phyloP scores from a whole-genome alignment of 2,113 vertebrate genomes.

The Anhinga anhinga region DNA sequence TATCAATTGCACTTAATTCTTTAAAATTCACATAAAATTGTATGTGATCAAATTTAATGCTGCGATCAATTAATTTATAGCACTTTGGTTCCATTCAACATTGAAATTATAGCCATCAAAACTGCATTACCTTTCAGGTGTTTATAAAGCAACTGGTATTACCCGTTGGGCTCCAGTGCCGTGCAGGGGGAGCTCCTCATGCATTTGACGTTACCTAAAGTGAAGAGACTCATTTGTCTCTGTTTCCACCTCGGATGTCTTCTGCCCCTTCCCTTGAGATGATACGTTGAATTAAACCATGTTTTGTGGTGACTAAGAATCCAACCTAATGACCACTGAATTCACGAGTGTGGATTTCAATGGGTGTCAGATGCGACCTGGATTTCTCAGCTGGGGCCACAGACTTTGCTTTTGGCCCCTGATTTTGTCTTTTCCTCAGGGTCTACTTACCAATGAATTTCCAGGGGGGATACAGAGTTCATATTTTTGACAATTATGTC shows the following conservation, averaged over 20 bases:
- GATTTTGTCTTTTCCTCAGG: neutral
- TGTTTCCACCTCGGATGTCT: neutral
- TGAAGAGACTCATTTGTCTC: neutral
- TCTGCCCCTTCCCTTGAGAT: neutral
- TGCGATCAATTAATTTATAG: neutral
- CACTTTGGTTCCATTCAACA: neutral
- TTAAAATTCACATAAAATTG: neutral
- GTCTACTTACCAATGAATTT: neutral
- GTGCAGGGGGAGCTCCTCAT: neutral
- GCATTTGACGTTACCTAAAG: neutral
- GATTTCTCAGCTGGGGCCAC: neutral
- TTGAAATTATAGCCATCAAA: neutral
- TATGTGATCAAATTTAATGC: neutral
- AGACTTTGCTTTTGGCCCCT: neutral
- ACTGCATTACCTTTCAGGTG: neutral
- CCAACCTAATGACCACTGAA: neutral
- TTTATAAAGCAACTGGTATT: neutral
- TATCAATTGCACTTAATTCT: neutral
- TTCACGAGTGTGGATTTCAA: neutral
- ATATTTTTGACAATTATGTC: neutral
- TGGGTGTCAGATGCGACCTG: neutral
- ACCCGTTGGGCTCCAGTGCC: neutral
- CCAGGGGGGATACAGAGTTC: neutral
- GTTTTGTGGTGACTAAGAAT: neutral
- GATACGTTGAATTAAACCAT: neutral